Conservation (phyloP, 2,113 vertebrate genomes). For the Heterocephalus glaber region DNA sequence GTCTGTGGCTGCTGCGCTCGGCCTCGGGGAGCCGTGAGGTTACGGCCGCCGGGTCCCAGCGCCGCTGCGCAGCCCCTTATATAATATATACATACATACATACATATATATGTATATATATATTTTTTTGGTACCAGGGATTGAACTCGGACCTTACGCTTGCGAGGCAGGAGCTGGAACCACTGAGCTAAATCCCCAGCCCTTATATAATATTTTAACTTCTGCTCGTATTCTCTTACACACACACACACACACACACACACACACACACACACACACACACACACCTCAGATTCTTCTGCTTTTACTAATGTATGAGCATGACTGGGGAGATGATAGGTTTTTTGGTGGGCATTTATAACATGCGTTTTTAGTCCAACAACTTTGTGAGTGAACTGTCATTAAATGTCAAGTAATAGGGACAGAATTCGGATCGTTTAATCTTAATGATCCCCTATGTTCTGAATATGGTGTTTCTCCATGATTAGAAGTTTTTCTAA, state of each 20-base stretch:
- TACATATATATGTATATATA: too few relatives aligned
- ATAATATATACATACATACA: too few relatives aligned
- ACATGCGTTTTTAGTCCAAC: not conserved
- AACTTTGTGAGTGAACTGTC: not conserved
- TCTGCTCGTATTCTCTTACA: not conserved
- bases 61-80: too few relatives aligned
- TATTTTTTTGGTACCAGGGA: too few relatives aligned
- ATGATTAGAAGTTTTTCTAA: slow-evolving; percentile 1
- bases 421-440: not conserved
- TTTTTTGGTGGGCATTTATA: not conserved
- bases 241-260: not conserved
- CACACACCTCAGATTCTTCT: not conserved
- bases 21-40: too few relatives aligned
- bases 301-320: not conserved
- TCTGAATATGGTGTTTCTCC: not conserved
- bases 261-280: too few relatives aligned
- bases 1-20: too few relatives aligned
- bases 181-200: too few relatives aligned
- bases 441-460: not conserved
- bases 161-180: too few relatives aligned
- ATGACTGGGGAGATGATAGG: not conserved
- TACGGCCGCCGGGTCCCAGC: too few relatives aligned
- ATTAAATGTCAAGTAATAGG: not conserved
- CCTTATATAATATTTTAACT: not conserved
- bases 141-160: too few relatives aligned